Evolutionary conservation across 2,113 vertebrate species (phyloP), one percentile per base, ranked within the genome.

Genomic region (Syngnathus typhle): DNA sequence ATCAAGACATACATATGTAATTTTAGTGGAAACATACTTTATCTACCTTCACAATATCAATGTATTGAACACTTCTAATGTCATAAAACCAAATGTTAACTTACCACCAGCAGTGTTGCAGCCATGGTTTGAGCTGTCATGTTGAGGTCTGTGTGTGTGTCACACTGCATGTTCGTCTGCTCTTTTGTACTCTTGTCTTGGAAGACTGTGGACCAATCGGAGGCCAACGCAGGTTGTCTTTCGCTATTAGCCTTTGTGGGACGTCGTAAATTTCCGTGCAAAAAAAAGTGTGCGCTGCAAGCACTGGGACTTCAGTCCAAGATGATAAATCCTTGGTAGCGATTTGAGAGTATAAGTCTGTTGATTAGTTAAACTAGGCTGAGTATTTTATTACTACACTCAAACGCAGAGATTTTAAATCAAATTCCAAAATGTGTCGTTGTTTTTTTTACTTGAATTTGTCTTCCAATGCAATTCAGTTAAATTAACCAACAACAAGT

Each of bases 41-140:
- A 13, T 46, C 43, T 13, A 46, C 13, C 0, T 46, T 46, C 43
- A 15, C 12, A 16, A 46, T 49, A 49, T 49, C 47, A 7, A 2
- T 6, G 7, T 19, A 8, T 21, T 32, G 27, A 32, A 32, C 2
- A 52, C 19, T 3, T 21, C 19, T 52, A 27, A 27, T 55, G 15
- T 36, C 7, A 36, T 36, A 61, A n/a, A 21, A 6, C 12, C 2
- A 65, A 32, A 68, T 12, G 8, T 58, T 13, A 69, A 95, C 96
- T 96, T 91, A 98, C 96, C 95, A 94, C 94, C 84, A 97, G 91
- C 88, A 98, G 92, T 90, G 95, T 95, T 91, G 95, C 94, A 93
- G 96, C 95, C 96, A 98, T 98, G 89, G 89, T 93, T 75, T 39
- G 91, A 91, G 76, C 89, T 89, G 91, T 88, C 91, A 88, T 37